Conservation (phyloP, 2,888 invertebrate species). For the Drosophila phalerata region DNA sequence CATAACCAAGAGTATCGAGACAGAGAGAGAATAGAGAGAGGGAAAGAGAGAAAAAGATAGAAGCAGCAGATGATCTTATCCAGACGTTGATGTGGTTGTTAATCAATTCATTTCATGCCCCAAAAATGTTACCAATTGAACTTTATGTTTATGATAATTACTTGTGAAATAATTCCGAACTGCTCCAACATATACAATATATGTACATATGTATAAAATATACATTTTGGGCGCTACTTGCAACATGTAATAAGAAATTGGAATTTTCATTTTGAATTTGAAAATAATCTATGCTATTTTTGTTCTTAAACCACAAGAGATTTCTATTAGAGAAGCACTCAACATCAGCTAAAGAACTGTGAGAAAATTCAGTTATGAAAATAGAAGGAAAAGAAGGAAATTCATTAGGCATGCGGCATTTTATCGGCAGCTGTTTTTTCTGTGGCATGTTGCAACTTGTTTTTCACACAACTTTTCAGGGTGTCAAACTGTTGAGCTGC, state of each 20-base stretch:
- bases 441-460: conserved; percentile 13
- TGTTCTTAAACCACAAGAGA: conserved; percentile 14
- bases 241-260: conserved; percentile 46
- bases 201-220: conserved; percentile 6
- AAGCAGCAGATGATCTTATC: not conserved
- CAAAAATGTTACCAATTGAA: conserved; percentile 70
- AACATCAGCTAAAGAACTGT: conserved; percentile 21
- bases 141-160: conserved; percentile 79
- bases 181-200: conserved; percentile 38
- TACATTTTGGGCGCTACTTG: conserved; percentile 40
- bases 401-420: conserved; percentile 50
- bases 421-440: conserved; percentile 1
- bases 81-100: conserved; percentile 30
- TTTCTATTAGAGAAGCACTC: conserved; percentile 7
- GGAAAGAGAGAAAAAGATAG: not conserved
- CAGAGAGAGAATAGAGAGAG: conserved; percentile 48
- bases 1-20: conserved; percentile 30
- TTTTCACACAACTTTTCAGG: conserved; percentile 17
- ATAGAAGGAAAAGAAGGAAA: conserved; percentile 49
- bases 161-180: conserved; percentile 39
- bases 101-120: conserved; percentile 25
- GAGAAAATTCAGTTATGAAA: conserved; percentile 72
- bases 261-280: conserved; percentile 4
- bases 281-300: conserved; percentile 48
- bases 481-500: conserved; percentile 43